Evolutionary conservation across 2,113 vertebrate genomes (phyloP), one percentile per base, ranked within the genome.

Genomic region (Pachycephala philippinensis): DNA sequence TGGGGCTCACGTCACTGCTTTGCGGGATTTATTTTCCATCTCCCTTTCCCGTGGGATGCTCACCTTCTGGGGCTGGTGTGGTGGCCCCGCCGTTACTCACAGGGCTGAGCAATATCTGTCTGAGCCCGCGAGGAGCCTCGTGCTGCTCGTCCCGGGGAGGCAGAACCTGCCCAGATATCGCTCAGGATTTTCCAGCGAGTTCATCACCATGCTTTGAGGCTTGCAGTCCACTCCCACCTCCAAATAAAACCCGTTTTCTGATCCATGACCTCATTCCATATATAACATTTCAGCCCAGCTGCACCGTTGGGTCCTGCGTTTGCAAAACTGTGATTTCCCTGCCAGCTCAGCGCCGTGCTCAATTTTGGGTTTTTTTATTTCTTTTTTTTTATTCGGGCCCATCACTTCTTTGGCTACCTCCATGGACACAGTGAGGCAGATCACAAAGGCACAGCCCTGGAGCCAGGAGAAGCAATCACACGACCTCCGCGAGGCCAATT

Each of bases 391-490:
- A 70, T 59, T 83, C 0, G 20, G 59, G 24, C 60, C 86, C 94
- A 84, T 96, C 89, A 39, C 88, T 79, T 22, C 89, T 89, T 81
- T 96, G 96, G 95, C 95, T 96, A 97, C 95, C 65, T 84, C 71
- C 56, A 42, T 10, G 70, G 89, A 81, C 71, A 92, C 45, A 93
- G 90, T 89, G 84, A 95, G 87, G 78, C 65, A 81, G 77, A 78
- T 90, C 91, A 50, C 3, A 5, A 84, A 75, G 76, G 68, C 85
- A 70, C 63, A 87, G 83, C 30, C 54, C 78, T 72, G 44, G 85
- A 95, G 84, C 81, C 94, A 95, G 95, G 47, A 94, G 96, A 87
- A 96, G 92, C 93, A 95, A 97, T 96, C 87, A 84, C 65, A 78
- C 12, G 6, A 92, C 97, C 92, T 98, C 94, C 92, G 54, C 8